Percentiles rank a stretch among this genome's conserved stretches.
phyloP scores from a whole-genome alignment of 2,797 vertebrate genomes.

The Sarcoramphus papa region DNA sequence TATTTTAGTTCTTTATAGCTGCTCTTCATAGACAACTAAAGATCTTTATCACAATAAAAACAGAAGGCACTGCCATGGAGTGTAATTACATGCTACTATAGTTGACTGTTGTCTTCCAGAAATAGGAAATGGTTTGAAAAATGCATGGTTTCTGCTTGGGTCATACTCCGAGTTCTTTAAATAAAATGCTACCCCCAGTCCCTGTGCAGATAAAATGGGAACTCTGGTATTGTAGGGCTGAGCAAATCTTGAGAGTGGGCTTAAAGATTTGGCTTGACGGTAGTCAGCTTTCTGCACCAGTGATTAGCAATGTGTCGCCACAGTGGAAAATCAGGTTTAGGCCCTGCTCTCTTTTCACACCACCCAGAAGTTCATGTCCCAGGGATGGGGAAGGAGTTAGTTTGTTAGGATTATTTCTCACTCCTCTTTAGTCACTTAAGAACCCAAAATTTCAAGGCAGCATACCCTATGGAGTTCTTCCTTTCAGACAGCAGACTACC shows the following conservation, averaged over 20 bases:
- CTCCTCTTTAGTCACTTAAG: not conserved
- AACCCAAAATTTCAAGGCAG: not conserved
- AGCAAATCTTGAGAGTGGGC: not conserved
- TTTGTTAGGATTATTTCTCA: not conserved
- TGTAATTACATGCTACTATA: constrained; percentile 50
- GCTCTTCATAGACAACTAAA: constrained; percentile 38
- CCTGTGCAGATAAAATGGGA: not conserved
- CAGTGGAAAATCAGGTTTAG: not conserved
- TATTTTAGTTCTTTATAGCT: constrained; percentile 28
- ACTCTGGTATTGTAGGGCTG: not conserved
- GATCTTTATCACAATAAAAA: constrained; percentile 49
- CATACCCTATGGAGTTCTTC: not conserved
- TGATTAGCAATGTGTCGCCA: not conserved
- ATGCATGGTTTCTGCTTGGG: not conserved
- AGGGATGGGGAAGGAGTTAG: not conserved
- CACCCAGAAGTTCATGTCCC: not conserved
- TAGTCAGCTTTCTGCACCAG: not conserved
- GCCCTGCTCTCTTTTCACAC: not conserved
- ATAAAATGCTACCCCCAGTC: not conserved
- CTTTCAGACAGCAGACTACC: rapidly evolving
- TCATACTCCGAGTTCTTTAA: not conserved
- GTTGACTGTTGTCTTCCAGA: constrained; percentile 13
- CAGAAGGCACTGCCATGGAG: constrained; percentile 38
- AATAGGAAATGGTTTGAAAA: constrained; percentile 24
- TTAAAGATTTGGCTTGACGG: not conserved